Conservation (phyloP, 2,888 invertebrate genomes). For the Teleiodes luculella region DNA sequence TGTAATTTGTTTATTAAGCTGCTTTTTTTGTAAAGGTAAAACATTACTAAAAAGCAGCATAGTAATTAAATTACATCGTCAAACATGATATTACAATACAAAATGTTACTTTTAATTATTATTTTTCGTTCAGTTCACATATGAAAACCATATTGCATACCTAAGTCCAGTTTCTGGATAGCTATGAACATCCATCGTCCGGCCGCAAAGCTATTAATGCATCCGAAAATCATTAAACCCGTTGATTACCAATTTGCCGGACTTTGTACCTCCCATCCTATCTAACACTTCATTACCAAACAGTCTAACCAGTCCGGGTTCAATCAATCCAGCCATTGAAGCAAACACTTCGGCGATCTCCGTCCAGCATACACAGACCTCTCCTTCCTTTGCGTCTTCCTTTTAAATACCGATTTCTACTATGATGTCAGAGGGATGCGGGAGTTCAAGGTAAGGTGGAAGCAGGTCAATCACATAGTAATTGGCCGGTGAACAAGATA, state of each 20-base stretch:
- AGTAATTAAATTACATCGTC: too few species aligned
- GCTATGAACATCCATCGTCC: neutral
- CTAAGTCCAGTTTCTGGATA: too few species aligned
- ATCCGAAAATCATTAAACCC: neutral
- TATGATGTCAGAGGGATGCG: slow-evolving; percentile 18
- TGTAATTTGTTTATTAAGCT: too few species aligned
- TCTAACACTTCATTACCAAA: slow-evolving; percentile 59
- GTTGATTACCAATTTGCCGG: slow-evolving; percentile 7
- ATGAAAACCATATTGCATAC: too few species aligned
- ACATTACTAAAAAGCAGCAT: too few species aligned
- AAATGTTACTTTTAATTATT: too few species aligned
- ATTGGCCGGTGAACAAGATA: slow-evolving; percentile 70
- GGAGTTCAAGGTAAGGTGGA: slow-evolving; percentile 37
- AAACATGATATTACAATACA: too few species aligned
- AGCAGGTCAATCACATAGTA: slow-evolving; percentile 68
- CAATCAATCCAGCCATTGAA: slow-evolving; percentile 67
- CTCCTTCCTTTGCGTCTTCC: slow-evolving; percentile 17
- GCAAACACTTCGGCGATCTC: slow-evolving; percentile 55
- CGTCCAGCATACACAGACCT: slow-evolving; percentile 39
- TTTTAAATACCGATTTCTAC: neutral
- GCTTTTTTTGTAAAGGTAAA: too few species aligned
- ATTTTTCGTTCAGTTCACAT: too few species aligned
- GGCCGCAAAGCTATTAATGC: neutral
- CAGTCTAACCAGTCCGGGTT: slow-evolving; percentile 40
- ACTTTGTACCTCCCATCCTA: slow-evolving; percentile 5